These are phyloP conservation scores for Hecatera dysodea DNA, from an alignment of 2,888 invertebrate genomes.

Conservation along the genomic window DNA sequence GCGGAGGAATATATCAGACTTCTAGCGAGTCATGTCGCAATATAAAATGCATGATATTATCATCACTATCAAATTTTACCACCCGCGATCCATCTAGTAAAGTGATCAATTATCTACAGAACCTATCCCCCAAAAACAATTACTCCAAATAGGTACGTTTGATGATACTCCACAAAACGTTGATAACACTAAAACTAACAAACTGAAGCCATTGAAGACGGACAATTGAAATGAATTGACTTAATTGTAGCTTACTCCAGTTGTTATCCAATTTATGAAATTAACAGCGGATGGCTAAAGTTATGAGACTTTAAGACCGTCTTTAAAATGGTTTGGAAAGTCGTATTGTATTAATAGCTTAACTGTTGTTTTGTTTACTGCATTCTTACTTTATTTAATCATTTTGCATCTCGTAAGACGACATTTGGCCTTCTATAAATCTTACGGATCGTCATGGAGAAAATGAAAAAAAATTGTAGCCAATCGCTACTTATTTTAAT, in stretches of 20 bases:
- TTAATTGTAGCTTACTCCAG: conserved; percentile 60
- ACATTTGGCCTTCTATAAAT: not conserved
- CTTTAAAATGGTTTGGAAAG: conserved; percentile 29
- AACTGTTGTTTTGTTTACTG: conserved; percentile 10
- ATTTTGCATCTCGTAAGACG: not conserved
- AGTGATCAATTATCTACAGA: conserved; percentile 32
- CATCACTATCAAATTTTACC: not conserved
- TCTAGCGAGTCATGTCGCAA: not conserved
- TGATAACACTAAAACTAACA: conserved; percentile 64
- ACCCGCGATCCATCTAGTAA: conserved; percentile 7
- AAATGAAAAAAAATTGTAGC: not conserved
- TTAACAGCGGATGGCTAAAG: conserved; percentile 52
- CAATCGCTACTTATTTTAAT: not conserved
- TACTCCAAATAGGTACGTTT: conserved; percentile 40
- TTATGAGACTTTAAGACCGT: conserved; percentile 50
- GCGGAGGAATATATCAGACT: not conserved
- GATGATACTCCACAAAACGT: conserved; percentile 42
- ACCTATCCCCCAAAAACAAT: conserved; percentile 46
- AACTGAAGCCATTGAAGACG: conserved; percentile 50
- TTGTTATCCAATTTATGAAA: conserved; percentile 65
- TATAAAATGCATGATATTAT: not conserved
- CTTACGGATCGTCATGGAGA: too few relatives aligned
- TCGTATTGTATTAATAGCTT: conserved; percentile 16
- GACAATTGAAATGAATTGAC: conserved; percentile 61
- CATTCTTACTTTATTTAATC: not conserved